A percentile compares a stretch with the other conserved stretches of the same genome.
phyloP scores from a whole-genome alignment of 1,140 invertebrate genomes.

The Alviniconcha marisindica region DNA sequence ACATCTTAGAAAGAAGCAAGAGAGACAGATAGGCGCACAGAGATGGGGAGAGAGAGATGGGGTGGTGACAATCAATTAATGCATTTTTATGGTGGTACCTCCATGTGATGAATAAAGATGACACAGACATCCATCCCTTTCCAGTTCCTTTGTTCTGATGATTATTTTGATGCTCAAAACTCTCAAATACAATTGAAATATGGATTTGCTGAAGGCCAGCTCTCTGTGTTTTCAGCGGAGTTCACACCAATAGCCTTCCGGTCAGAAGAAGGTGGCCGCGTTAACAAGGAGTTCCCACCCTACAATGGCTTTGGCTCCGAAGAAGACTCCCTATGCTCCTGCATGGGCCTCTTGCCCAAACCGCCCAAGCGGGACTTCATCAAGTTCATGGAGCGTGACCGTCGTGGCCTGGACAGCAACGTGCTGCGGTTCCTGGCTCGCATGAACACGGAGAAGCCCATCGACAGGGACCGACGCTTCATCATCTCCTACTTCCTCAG shows the following conservation, averaged over 20 bases:
- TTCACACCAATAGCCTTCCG: slow-evolving; percentile 61
- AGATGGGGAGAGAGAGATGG: no score
- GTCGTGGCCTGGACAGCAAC: slow-evolving; percentile 84
- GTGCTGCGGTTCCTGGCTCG: slow-evolving; percentile 87
- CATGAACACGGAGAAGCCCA: slow-evolving; percentile 83
- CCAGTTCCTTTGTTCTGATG: no score
- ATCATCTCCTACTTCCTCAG: slow-evolving; percentile 88
- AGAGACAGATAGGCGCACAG: no score
- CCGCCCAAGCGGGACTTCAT: slow-evolving; percentile 74
- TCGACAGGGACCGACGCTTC: slow-evolving; percentile 84
- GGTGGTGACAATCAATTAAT: no score
- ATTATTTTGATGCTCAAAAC: no score
- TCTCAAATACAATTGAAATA: no score
- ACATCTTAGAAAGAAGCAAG: no score
- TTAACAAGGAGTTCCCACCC: slow-evolving; percentile 66
- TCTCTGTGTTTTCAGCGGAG: slow-evolving; percentile 61
- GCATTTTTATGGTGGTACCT: no score
- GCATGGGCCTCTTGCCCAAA: slow-evolving; percentile 73
- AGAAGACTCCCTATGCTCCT: slow-evolving; percentile 76
- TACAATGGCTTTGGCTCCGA: slow-evolving; percentile 77
- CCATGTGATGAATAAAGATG: no score
- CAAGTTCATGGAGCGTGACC: slow-evolving; percentile 76
- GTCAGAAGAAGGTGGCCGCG: slow-evolving; percentile 43
- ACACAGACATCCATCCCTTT: no score
- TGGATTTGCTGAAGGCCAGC: no score